phyloP scores from a whole-genome alignment of 1,140 invertebrate species.

The Thaumatotibia leucotreta region DNA sequence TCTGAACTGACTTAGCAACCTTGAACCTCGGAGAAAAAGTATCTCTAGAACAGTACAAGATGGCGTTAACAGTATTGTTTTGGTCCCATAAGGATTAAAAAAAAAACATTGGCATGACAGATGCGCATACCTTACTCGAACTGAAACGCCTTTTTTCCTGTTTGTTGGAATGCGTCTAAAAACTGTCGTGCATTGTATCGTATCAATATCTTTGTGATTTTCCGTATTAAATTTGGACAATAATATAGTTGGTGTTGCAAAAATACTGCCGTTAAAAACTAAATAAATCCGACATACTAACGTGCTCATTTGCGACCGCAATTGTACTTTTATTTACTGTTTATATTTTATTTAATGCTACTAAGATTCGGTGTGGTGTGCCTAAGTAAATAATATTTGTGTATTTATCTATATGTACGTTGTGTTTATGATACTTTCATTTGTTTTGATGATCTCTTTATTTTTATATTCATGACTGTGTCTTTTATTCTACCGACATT shows the following conservation, averaged over 20 bases:
- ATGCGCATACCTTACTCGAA: conserved; percentile 8
- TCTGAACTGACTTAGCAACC: too few relatives aligned
- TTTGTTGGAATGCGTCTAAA: background rate
- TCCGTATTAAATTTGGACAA: background rate
- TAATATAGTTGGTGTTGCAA: background rate
- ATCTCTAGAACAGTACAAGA: background rate
- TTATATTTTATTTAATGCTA: background rate
- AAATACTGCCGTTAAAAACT: background rate
- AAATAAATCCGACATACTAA: background rate
- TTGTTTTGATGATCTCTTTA: background rate
- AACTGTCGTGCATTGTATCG: background rate
- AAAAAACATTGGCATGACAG: background rate
- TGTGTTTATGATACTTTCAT: background rate
- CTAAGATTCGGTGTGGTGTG: background rate
- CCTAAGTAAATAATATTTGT: background rate
- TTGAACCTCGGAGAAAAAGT: too few relatives aligned
- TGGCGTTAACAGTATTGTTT: conserved; percentile 10
- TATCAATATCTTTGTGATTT: background rate
- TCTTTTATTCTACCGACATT: background rate
- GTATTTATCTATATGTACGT: background rate
- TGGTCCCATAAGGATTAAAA: background rate
- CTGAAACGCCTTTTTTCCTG: conserved; percentile 12
- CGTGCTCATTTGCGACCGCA: background rate
- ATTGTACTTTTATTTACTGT: background rate
- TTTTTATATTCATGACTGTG: too few relatives aligned